These are phyloP conservation scores for Nannobrachium achirus DNA, from an alignment of 2,113 vertebrate species.

Conservation along the genomic window DNA sequence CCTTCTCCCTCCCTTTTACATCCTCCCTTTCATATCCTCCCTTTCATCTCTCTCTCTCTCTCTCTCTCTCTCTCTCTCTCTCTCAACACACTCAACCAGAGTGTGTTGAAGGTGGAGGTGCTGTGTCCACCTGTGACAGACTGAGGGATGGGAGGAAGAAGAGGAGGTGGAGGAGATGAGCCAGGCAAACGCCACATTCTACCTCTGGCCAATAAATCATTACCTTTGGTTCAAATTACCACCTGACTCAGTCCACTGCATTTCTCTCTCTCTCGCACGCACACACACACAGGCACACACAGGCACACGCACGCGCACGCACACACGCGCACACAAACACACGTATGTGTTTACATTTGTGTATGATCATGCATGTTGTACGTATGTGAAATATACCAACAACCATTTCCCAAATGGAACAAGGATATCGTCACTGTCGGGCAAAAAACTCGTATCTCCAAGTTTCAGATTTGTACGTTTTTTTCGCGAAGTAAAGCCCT, in stretches of 20 bases:
- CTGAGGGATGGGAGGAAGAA: constrained; percentile 22
- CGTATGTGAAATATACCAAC: no score
- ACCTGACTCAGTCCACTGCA: constrained; percentile 16
- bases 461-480: no score
- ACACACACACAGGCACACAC: background rate
- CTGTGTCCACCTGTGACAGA: constrained; percentile 17
- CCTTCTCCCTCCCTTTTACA: no score
- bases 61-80: no score
- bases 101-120: background rate
- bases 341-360: background rate
- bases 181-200: constrained; percentile 12
- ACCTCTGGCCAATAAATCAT: constrained; percentile 35
- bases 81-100: no score
- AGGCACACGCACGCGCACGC: background rate
- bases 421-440: no score
- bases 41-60: no score
- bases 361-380: background rate
- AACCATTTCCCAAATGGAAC: no score
- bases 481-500: no score
- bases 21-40: no score
- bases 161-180: no score
- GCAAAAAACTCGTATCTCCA: no score
- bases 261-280: background rate
- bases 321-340: background rate
- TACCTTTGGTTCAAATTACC: constrained; percentile 26